These are phyloP conservation scores for Athrips mouffetella DNA, from an alignment of 2,888 invertebrate species.

Conservation along the genomic window DNA sequence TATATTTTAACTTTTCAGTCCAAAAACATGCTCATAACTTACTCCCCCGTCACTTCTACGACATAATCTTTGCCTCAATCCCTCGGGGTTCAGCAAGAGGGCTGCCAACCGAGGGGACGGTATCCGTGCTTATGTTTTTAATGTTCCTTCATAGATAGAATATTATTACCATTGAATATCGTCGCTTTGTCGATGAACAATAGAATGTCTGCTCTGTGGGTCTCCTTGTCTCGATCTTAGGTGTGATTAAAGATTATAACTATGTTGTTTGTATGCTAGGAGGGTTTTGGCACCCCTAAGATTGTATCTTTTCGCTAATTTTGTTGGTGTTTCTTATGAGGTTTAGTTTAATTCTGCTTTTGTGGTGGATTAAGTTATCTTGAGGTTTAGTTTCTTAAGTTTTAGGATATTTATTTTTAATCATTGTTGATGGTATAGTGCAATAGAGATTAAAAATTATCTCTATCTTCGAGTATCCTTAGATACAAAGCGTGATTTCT, in stretches of 20 bases:
- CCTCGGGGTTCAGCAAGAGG: conserved; percentile 43
- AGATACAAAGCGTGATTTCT: no score
- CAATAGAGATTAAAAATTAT: no score
- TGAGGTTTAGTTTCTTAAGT: neutral
- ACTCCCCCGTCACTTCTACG: conserved; percentile 26
- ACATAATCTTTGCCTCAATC: conserved; percentile 44
- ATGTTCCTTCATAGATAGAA: conserved; percentile 36
- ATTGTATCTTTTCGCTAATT: neutral
- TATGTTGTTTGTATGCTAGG: conserved; percentile 7
- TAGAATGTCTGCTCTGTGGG: conserved; percentile 1
- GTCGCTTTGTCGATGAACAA: conserved; percentile 4
- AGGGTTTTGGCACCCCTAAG: neutral
- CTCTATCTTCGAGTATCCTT: no score
- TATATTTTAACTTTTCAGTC: no score
- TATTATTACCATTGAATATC: conserved; percentile 27
- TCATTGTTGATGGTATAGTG: neutral
- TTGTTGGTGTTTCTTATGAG: neutral
- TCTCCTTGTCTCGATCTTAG: neutral
- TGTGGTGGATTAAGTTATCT: neutral
- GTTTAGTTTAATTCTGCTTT: neutral
- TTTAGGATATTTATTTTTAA: neutral
- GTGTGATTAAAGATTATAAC: conserved; percentile 5
- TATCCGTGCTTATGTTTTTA: conserved; percentile 55
- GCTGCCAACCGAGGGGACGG: conserved; percentile 39
- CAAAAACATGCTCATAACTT: neutral